Evolutionary conservation across 1,140 invertebrate genomes (phyloP).

Genomic region (Proales similis): DNA sequence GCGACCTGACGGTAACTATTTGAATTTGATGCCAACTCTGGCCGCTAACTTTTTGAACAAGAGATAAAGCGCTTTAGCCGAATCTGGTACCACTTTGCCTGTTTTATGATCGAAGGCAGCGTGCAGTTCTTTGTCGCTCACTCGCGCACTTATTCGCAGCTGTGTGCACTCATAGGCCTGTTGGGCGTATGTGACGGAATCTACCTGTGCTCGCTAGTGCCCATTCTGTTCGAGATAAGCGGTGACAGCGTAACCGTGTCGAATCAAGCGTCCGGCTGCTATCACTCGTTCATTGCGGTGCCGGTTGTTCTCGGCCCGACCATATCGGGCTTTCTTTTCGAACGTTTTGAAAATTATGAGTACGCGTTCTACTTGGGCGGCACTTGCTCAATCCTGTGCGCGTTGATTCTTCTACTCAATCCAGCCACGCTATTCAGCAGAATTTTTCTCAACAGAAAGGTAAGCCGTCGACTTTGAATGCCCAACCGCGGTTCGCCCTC

Average conservation of each 20-base stretch:
- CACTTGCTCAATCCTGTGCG: not conserved
- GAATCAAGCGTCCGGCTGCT: conserved; percentile 30
- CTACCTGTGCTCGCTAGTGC: conserved; percentile 16
- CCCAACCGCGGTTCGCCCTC: no score
- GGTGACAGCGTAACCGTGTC: conserved; percentile 14
- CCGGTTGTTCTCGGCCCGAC: conserved; percentile 11
- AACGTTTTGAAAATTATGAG: not conserved
- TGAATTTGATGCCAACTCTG: no score
- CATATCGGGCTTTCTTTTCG: conserved; percentile 4
- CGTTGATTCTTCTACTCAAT: no score
- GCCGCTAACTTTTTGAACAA: no score
- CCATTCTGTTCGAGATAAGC: conserved; percentile 25
- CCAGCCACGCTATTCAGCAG: no score
- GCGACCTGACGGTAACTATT: conserved; percentile 13
- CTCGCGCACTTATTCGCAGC: not conserved
- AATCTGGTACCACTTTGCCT: conserved; percentile 15
- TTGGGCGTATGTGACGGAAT: conserved; percentile 26
- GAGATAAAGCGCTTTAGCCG: conserved; percentile 16
- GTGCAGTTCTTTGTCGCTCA: conserved; percentile 4
- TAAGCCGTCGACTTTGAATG: no score
- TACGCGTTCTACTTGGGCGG: conserved; percentile 28
- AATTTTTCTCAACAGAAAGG: no score
- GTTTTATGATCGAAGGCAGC: conserved; percentile 12
- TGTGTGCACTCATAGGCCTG: not conserved
- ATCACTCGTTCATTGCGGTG: conserved; percentile 20